phyloP scores from a whole-genome alignment of 2,797 vertebrate genomes.

The Vipera latastei region DNA sequence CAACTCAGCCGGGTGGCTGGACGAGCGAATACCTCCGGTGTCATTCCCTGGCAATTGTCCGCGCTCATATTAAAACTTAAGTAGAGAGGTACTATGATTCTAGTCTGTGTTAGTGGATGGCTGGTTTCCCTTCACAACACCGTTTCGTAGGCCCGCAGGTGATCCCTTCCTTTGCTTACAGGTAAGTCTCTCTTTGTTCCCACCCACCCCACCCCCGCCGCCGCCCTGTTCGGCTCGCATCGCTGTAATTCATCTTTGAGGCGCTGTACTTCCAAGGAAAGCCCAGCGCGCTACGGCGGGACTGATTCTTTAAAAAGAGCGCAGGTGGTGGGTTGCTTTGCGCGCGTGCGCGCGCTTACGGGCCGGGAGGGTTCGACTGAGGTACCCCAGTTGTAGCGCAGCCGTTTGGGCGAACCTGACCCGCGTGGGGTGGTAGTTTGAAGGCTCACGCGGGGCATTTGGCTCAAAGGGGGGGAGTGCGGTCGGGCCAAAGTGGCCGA shows the following conservation, averaged over 20 bases:
- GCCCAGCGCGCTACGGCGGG: fast-evolving
- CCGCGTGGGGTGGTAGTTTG: not conserved
- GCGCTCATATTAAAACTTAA: constrained; percentile 50
- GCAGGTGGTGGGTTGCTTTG: not conserved
- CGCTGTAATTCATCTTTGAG: not conserved
- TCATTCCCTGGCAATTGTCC: constrained; percentile 71
- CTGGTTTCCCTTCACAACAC: constrained; percentile 53
- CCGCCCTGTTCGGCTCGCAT: fast-evolving
- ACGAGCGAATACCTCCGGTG: constrained; percentile 62
- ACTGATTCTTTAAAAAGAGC: not conserved
- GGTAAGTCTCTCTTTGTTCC: constrained; percentile 61
- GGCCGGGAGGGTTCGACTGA: not conserved
- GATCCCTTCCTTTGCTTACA: constrained; percentile 44
- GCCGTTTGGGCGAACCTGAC: not conserved
- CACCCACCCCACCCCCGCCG: not conserved
- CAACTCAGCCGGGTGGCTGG: constrained; percentile 55
- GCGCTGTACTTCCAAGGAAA: not conserved
- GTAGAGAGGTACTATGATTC: constrained; percentile 55
- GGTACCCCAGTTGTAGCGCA: not conserved
- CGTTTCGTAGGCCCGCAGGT: constrained; percentile 42
- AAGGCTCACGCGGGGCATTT: not conserved
- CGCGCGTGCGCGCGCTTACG: not conserved
- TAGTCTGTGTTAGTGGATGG: constrained; percentile 43
- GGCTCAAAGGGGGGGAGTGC: not conserved
- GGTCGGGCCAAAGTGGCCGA: not conserved